Evolutionary conservation across 2,888 invertebrate genomes (phyloP).

Genomic region (Quadroppia sp.): DNA sequence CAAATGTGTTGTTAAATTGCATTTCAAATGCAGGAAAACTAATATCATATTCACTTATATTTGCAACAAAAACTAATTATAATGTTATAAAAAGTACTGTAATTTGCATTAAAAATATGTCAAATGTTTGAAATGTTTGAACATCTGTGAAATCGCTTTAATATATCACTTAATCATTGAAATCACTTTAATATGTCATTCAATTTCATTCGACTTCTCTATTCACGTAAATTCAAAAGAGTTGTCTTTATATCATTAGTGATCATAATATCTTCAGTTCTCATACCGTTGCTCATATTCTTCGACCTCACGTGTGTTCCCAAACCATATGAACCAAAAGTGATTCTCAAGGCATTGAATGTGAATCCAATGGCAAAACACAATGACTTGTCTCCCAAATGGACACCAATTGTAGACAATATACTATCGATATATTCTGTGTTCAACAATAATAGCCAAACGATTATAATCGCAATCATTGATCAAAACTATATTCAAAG

Average conservation of each 20-base stretch:
- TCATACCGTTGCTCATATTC: neutral
- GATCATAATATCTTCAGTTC: neutral
- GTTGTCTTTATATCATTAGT: neutral
- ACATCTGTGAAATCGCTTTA: neutral
- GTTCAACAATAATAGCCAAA: neutral
- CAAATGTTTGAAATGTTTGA: neutral
- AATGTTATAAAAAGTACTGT: no score
- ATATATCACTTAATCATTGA: no score
- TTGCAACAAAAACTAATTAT: no score
- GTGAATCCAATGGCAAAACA: neutral
- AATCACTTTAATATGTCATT: neutral
- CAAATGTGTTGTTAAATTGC: no score
- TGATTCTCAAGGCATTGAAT: neutral
- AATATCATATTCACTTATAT: no score
- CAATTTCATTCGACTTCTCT: neutral
- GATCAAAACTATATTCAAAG: neutral
- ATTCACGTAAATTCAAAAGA: neutral
- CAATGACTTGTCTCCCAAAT: neutral
- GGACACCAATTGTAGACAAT: conserved; percentile 21
- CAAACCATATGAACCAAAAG: neutral
- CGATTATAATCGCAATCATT: neutral
- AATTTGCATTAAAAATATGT: no score
- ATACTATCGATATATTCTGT: conserved; percentile 22
- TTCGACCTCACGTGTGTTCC: neutral
- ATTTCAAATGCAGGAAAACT: no score